A percentile compares a stretch with the other conserved stretches of the same genome.
Conservation (phyloP, 2,888 invertebrate genomes). For the Escarpia spicata region DNA sequence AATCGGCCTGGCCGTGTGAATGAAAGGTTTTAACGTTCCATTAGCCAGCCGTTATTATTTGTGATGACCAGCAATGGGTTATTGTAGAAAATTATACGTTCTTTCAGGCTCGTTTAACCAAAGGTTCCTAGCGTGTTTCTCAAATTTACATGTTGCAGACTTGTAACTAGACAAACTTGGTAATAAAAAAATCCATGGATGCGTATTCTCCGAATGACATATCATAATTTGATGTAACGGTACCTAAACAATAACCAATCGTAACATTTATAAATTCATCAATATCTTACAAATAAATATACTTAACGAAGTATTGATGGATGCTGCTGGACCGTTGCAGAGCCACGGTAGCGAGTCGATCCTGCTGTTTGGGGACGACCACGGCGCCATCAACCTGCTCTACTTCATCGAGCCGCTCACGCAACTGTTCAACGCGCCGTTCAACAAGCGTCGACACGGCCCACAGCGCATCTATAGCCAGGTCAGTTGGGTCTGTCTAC, state of each 20-base stretch:
- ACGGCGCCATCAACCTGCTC: slow-evolving; percentile 58
- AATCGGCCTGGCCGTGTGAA: neutral
- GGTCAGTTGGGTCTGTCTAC: slow-evolving; percentile 42
- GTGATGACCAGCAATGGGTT: neutral
- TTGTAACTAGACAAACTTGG: neutral
- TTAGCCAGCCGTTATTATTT: neutral
- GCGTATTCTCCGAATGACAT: neutral
- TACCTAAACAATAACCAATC: neutral
- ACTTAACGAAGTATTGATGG: neutral
- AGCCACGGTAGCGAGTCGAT: slow-evolving; percentile 54
- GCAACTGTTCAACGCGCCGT: slow-evolving; percentile 60
- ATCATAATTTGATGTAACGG: neutral
- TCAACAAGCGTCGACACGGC: slow-evolving; percentile 56
- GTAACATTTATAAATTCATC: neutral
- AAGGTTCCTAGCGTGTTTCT: neutral
- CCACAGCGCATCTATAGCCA: slow-evolving; percentile 60
- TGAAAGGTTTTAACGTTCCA: neutral
- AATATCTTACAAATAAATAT: slow-evolving; percentile 22
- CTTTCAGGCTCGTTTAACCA: neutral
- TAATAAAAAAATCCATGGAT: no score
- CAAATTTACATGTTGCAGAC: neutral
- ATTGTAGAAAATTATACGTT: neutral
- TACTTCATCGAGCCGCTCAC: slow-evolving; percentile 59
- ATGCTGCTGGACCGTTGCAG: slow-evolving; percentile 40
- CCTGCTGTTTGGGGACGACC: slow-evolving; percentile 62